A percentile compares a stretch with the other conserved stretches of the same genome.
Evolutionary conservation across 2,888 invertebrate genomes (phyloP).

Genomic region (Nomada flava): DNA sequence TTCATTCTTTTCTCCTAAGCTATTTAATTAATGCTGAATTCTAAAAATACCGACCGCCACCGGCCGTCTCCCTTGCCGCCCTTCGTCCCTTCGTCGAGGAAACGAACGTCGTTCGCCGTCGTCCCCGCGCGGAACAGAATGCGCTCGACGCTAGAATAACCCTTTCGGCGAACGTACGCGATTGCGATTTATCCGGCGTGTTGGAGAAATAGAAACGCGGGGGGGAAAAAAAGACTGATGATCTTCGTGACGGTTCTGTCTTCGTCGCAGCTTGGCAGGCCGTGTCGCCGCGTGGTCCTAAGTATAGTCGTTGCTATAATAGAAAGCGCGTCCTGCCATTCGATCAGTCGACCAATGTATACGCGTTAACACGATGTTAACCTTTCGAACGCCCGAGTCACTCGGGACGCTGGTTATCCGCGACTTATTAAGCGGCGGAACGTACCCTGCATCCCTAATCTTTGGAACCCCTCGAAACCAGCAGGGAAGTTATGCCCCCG

Average conservation of each 20-base stretch:
- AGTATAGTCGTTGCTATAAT: slow-evolving; percentile 45
- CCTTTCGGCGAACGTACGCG: slow-evolving; percentile 36
- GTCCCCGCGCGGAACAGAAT: slow-evolving; percentile 31
- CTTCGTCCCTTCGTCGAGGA: slow-evolving; percentile 1
- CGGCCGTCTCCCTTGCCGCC: slow-evolving; percentile 46
- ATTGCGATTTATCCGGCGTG: neutral
- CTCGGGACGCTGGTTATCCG: slow-evolving; percentile 8
- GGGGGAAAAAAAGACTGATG: no score
- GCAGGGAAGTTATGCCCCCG: no score
- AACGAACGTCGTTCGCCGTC: slow-evolving; percentile 46
- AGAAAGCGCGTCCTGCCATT: slow-evolving; percentile 25
- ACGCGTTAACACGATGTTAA: slow-evolving; percentile 41
- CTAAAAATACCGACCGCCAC: slow-evolving; percentile 70
- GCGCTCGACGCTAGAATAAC: slow-evolving; percentile 56
- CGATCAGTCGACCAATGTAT: slow-evolving; percentile 28
- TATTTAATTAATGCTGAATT: slow-evolving; percentile 74
- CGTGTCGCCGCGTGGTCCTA: neutral
- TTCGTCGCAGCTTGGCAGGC: neutral
- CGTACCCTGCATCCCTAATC: slow-evolving; percentile 26
- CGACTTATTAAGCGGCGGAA: slow-evolving; percentile 11
- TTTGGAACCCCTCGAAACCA: neutral
- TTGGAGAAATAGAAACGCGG: neutral
- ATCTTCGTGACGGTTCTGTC: neutral
- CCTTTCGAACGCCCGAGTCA: slow-evolving; percentile 35
- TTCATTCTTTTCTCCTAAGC: slow-evolving; percentile 73